Conservation (phyloP, 2,888 invertebrate species). For the Caenorhabditis macrosperma region DNA sequence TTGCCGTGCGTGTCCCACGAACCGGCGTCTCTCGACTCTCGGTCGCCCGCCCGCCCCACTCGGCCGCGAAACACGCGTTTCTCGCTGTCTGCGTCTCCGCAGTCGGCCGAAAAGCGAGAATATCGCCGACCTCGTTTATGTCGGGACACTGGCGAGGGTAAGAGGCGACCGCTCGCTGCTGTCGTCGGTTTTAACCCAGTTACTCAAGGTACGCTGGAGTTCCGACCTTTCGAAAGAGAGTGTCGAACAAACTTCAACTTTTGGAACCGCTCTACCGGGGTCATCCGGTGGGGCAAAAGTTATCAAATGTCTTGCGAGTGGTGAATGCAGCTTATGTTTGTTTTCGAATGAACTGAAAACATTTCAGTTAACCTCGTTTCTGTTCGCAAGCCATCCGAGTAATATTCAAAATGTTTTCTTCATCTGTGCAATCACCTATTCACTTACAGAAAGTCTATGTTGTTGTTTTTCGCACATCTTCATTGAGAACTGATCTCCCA, state of each 20-base stretch:
- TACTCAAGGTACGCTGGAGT: constrained; percentile 60
- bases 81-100: not conserved
- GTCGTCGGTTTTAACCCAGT: constrained; percentile 53
- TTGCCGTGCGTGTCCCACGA: not conserved
- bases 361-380: no score
- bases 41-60: not conserved
- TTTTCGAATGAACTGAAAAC: no score
- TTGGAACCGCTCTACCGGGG: constrained; percentile 43
- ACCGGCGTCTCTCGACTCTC: not conserved
- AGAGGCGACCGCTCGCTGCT: not conserved
- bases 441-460: no score
- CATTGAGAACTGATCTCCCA: no score
- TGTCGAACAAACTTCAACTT: constrained; percentile 47
- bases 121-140: not conserved
- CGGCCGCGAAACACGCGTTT: not conserved
- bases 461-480: no score
- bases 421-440: no score
- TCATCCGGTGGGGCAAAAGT: constrained; percentile 34
- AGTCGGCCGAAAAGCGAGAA: not conserved
- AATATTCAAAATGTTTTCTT: no score
- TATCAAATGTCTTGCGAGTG: not conserved
- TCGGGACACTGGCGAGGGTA: not conserved
- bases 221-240: constrained; percentile 55
- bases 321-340: no score
- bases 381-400: no score